Evolutionary conservation across 1,140 invertebrate species (phyloP), one percentile per base, ranked within the genome.

Genomic region (Maconellicoccus hirsutus): DNA sequence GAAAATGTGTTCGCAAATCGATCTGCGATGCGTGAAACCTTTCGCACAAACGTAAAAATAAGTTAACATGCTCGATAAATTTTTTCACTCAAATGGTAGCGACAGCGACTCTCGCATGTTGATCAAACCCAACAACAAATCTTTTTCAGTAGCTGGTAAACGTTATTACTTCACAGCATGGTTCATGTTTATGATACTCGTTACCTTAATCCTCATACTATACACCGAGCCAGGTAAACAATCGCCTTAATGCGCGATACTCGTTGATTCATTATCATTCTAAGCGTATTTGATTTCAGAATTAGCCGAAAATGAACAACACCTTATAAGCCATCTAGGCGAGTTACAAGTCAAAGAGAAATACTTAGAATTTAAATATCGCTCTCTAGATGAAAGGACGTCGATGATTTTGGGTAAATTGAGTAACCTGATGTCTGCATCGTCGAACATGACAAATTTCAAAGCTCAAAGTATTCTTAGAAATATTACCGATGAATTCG

Each of bases 221-320:
- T 66, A 66, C 61, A 26, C 61, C 21, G 61, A 66, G 16, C 61
- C 61, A 66, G 61, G 61, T 66, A 66, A 4, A 4, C 12, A 33
- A 33, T 33, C 12, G 29, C 29, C 3, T 33, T 12, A 12, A 33
- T 33, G 4, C 4, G 12, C 29, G 3, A 33, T 33, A 33, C 6
- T 59, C 21, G 52, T 19, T 59, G 4, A 16, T 23, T 66, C 19
- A 16, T 6, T 25, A 25, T n/a, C n/a, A n/a, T n/a, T n/a, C n/a
- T n/a, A n/a, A n/a, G n/a, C n/a, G n/a, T n/a, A n/a, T n/a, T n/a
- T n/a, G n/a, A n/a, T 66, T 66, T 10, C 22, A 66, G 61, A 66
- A 14, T 23, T 66, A 66, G 3, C 25, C 1, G 10, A 66, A 4
- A 22, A 3, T 16, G 61, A 66, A 66, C 21, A 66, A 6, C 21